Base-by-base conservation (phyloP, 2,113 vertebrate genomes). In the Melanerpes formicivorus region DNA sequence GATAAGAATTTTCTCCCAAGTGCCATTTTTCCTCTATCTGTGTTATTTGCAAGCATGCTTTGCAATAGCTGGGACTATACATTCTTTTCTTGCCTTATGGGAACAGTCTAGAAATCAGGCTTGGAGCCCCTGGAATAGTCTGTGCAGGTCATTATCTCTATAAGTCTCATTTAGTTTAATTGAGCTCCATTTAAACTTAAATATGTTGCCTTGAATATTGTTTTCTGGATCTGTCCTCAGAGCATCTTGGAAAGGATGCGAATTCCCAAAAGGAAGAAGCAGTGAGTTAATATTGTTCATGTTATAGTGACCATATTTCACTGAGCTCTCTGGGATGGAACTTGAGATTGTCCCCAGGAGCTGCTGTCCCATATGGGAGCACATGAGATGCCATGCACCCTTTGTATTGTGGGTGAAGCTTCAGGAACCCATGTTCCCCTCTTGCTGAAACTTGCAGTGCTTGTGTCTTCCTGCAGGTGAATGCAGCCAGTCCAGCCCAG, bases 151-250 rank as follows among this genome's bases (percentile, higher is more conserved):
- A 67, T 94, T 87, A 74, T 72, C 67, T 84, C 0, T 30, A 2
- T 67, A 83, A 83, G 9, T 86, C 14, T 42, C 70, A 86, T 93
- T 83, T 69, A 80, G 37, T 78, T 93, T 93, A 93, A 88, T 23
- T 93, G 48, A 94, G 48, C 62, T 90, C 26, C 59, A 83, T 87
- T 90, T 93, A 91, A 91, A 77, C 52, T 85, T 85, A 90, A 83
- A 42, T 59, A 70, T 44, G 52, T 89, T 71, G 34, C 63, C 52
- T 80, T 95, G 75, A 87, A 80, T 64, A 78, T 32, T 9, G 8
- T 90, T 78, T 90, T 86, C 54, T 0, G 0, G 48, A 80, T 67
- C 54, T 75, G 46, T 75, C 66, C 74, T 92, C 50, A 32, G 80
- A 90, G 88, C 55, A 37, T 69, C 58, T 81, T 78, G 63, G 16